Conservation (phyloP, 37 sponge, comb jelly and placozoan genomes). For the Geodia barretti region DNA sequence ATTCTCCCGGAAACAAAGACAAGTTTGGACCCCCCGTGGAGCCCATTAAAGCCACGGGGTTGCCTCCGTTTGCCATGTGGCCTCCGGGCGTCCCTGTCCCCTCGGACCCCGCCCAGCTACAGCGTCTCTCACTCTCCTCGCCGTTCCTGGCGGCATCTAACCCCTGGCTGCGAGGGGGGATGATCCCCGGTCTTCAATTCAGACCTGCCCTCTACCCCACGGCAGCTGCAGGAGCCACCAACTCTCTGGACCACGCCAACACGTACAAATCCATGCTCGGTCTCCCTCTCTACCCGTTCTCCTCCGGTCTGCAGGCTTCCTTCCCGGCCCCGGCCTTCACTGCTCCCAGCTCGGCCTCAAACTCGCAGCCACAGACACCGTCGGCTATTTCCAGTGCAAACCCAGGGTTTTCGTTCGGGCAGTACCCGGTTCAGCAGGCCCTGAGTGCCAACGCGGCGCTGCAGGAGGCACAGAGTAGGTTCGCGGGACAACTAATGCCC, state of each 20-base stretch:
- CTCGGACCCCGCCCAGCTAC: not conserved
- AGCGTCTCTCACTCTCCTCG: not conserved
- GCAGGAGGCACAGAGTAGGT: not conserved
- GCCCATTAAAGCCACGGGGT: not conserved
- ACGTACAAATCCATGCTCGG: not conserved
- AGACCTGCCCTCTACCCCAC: not conserved
- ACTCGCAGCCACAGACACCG: constrained; percentile 8
- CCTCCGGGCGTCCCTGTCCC: not conserved
- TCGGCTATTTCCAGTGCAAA: not conserved
- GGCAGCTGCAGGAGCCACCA: not conserved
- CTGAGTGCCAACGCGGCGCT: not conserved
- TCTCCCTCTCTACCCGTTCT: not conserved
- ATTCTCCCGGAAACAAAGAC: not conserved
- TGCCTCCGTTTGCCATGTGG: not conserved
- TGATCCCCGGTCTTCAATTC: not conserved
- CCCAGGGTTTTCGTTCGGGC: constrained; percentile 1
- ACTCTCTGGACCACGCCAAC: too few species aligned
- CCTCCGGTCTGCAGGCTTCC: not conserved
- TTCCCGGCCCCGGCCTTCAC: not conserved
- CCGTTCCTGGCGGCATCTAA: not conserved
- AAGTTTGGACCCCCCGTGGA: not conserved
- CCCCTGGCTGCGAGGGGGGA: not conserved
- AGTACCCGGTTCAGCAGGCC: not conserved
- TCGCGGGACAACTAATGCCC: not conserved
- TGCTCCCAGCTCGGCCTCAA: not conserved